phyloP scores from a whole-genome alignment of 2,797 vertebrate genomes.

The Setipinna tenuifilis region DNA sequence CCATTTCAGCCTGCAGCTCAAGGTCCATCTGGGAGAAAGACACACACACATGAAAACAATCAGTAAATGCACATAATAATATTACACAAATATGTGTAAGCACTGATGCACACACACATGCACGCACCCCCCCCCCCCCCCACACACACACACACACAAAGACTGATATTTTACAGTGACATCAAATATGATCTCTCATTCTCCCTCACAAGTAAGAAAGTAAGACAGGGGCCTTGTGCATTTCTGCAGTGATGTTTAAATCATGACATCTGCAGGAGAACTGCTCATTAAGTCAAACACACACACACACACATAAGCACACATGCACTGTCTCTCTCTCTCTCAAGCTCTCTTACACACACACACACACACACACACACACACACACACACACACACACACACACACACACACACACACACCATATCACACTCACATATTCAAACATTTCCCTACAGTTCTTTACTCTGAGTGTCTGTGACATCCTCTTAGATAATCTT shows the following conservation, averaged over 20 bases:
- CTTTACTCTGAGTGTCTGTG: neutral
- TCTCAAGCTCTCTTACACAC: neutral
- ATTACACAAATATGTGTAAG: neutral
- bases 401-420: neutral
- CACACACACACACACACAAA: conserved; percentile 6
- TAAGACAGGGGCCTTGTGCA: neutral
- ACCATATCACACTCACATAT: neutral
- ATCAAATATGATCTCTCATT: too few relatives aligned
- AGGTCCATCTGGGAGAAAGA: conserved; percentile 84
- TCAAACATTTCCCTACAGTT: neutral
- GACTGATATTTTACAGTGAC: neutral
- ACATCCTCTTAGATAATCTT: neutral
- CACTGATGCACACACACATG: conserved; percentile 2
- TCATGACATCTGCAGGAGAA: conserved; percentile 41
- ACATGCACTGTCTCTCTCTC: neutral
- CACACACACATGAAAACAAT: neutral
- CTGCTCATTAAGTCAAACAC: neutral
- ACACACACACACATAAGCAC: neutral
- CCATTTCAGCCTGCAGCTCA: conserved; percentile 83
- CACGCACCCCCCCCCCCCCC: neutral
- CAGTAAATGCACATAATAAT: neutral
- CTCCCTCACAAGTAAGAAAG: neutral
- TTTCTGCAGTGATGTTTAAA: conserved; percentile 48
- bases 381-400: neutral
- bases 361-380: conserved; percentile 14